Conservation (phyloP, 2,888 invertebrate species). For the Trilocha varians region DNA sequence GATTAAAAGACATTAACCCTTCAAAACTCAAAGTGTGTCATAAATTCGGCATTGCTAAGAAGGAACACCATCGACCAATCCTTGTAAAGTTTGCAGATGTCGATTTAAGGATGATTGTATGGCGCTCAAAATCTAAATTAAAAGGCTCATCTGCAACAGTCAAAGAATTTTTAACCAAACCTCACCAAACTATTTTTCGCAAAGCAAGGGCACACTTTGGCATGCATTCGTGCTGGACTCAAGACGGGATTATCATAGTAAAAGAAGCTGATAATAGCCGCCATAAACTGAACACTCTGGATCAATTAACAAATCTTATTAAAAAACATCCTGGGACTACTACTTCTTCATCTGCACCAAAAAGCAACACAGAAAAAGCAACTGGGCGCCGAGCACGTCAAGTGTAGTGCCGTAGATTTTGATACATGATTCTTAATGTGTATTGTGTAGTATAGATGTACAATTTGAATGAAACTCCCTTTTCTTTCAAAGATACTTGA, state of each 20-base stretch:
- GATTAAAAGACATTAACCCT: too few relatives aligned
- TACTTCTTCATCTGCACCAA: too few relatives aligned
- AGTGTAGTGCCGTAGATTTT: too few relatives aligned
- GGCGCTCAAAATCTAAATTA: too few relatives aligned
- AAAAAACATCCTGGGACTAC: too few relatives aligned
- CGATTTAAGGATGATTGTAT: background rate
- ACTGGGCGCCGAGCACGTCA: too few relatives aligned
- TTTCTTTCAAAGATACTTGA: too few relatives aligned
- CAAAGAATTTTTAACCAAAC: background rate
- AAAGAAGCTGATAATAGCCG: background rate
- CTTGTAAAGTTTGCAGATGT: background rate
- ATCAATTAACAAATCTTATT: background rate
- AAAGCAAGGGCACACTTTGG: conserved; percentile 4
- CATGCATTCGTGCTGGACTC: too few relatives aligned
- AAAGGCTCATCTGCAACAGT: background rate
- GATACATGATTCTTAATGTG: too few relatives aligned
- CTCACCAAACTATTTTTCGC: conserved; percentile 1
- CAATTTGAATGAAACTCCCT: too few relatives aligned
- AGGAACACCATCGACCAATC: background rate
- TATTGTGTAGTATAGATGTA: too few relatives aligned
- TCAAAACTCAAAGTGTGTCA: background rate
- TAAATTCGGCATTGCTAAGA: background rate
- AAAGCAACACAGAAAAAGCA: too few relatives aligned
- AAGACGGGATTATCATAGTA: background rate
- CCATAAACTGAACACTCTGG: background rate